phyloP scores from a whole-genome alignment of 2,888 invertebrate genomes.

The Erynnis tages region DNA sequence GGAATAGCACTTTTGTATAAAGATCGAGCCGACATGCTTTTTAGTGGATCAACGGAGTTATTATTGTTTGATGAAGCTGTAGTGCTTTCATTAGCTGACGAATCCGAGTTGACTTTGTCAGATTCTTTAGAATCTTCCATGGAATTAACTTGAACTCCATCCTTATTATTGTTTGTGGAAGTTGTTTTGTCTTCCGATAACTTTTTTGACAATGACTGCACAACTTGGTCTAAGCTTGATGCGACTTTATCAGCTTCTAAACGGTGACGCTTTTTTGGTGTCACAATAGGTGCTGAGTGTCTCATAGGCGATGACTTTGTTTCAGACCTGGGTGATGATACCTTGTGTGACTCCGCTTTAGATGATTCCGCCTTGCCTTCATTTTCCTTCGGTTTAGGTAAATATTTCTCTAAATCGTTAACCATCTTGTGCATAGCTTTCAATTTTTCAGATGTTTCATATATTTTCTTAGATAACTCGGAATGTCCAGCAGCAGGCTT shows the following conservation, averaged over 20 bases:
- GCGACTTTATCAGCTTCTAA: slow-evolving; percentile 81
- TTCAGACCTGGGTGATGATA: slow-evolving; percentile 63
- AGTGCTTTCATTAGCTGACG: slow-evolving; percentile 37
- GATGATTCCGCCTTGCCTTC: slow-evolving; percentile 54
- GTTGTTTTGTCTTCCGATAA: slow-evolving; percentile 65
- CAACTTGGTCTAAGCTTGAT: slow-evolving; percentile 69
- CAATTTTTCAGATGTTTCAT: slow-evolving; percentile 75
- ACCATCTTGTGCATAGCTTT: slow-evolving; percentile 77
- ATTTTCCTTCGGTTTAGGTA: slow-evolving; percentile 66
- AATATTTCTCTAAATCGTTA: slow-evolving; percentile 68
- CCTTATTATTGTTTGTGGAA: slow-evolving; percentile 43
- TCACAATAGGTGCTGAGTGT: slow-evolving; percentile 78
- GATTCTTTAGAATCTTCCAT: slow-evolving; percentile 53
- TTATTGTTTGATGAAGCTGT: slow-evolving; percentile 42
- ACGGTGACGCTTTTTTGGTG: slow-evolving; percentile 88
- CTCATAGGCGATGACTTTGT: slow-evolving; percentile 60
- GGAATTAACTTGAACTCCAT: slow-evolving; percentile 56
- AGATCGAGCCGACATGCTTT: slow-evolving; percentile 75
- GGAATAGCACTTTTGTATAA: slow-evolving; percentile 73
- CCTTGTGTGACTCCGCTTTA: slow-evolving; percentile 57
- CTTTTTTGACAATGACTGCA: slow-evolving; percentile 74
- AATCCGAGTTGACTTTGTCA: slow-evolving; percentile 35
- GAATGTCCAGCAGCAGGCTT: slow-evolving; percentile 70
- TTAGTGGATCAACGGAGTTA: slow-evolving; percentile 61
- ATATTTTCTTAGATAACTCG: slow-evolving; percentile 75